These are phyloP conservation scores for Pipistrellus nathusii DNA, from an alignment of 2,797 vertebrate species.

Conservation along the genomic window DNA sequence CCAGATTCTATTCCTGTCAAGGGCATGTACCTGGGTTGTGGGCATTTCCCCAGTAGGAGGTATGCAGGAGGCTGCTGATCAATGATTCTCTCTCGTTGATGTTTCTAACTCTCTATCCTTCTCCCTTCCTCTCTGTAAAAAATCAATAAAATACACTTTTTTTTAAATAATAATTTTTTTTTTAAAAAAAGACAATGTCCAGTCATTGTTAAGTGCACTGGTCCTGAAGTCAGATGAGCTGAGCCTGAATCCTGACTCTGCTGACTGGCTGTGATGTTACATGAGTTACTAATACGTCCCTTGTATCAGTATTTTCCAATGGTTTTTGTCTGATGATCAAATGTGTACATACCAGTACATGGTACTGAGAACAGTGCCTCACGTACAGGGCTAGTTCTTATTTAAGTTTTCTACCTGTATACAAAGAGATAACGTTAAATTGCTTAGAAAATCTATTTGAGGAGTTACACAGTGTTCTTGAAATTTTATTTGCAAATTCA, in stretches of 20 bases:
- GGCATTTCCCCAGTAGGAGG: no score
- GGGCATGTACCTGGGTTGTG: no score
- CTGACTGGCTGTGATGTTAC: neutral
- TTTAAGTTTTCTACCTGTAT: neutral
- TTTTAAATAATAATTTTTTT: no score
- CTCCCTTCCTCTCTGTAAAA: no score
- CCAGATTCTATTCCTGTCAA: no score
- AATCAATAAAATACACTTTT: no score
- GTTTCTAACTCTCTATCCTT: no score
- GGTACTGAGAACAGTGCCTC: neutral
- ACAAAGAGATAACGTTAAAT: neutral
- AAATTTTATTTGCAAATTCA: neutral
- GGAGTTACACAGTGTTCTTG: neutral
- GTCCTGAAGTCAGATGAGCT: neutral
- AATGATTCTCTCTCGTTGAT: no score
- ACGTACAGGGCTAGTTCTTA: neutral
- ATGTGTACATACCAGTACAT: neutral
- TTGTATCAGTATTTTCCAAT: neutral
- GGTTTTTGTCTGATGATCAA: neutral
- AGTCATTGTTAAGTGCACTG: neutral
- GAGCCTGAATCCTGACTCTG: neutral
- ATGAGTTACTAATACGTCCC: neutral
- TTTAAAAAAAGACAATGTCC: neutral
- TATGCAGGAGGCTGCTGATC: no score
- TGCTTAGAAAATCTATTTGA: neutral